phyloP scores from a whole-genome alignment of 1,140 invertebrate species.

The Brachionus rotundiformis region DNA sequence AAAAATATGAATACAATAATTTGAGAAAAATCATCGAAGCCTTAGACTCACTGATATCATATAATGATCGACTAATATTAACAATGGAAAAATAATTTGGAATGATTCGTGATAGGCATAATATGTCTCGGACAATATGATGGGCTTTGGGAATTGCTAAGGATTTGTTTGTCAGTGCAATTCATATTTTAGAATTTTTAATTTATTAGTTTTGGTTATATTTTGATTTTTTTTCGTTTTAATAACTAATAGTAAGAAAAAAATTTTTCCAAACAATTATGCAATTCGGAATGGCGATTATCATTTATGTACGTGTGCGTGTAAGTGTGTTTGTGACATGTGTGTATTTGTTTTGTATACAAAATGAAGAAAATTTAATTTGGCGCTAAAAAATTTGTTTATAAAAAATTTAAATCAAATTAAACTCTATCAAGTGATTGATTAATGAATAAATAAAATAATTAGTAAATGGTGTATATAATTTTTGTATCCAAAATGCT shows the following conservation, averaged over 20 bases:
- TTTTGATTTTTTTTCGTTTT: not conserved
- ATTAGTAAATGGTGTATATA: not conserved
- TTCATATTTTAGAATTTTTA: not conserved
- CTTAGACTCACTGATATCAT: not conserved
- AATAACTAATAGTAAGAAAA: not conserved
- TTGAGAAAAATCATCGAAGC: not conserved
- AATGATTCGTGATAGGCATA: not conserved
- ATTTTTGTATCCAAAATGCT: not conserved
- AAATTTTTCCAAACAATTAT: not conserved
- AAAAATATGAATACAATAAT: not conserved
- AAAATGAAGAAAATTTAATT: not conserved
- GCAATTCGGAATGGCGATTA: not conserved
- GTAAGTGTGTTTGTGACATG: not conserved
- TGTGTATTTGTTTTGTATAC: not conserved
- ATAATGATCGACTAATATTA: not conserved
- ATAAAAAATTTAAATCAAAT: slow-evolving; percentile 16
- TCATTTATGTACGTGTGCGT: no score
- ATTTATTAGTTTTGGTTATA: not conserved
- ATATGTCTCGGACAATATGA: not conserved
- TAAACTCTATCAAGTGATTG: not conserved
- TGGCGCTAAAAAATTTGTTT: slow-evolving; percentile 1
- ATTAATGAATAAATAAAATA: not conserved
- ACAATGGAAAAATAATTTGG: not conserved
- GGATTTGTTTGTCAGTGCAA: not conserved
- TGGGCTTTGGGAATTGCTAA: not conserved